phyloP scores from a whole-genome alignment of 2,113 vertebrate genomes.

The Miniopterus natalensis region DNA sequence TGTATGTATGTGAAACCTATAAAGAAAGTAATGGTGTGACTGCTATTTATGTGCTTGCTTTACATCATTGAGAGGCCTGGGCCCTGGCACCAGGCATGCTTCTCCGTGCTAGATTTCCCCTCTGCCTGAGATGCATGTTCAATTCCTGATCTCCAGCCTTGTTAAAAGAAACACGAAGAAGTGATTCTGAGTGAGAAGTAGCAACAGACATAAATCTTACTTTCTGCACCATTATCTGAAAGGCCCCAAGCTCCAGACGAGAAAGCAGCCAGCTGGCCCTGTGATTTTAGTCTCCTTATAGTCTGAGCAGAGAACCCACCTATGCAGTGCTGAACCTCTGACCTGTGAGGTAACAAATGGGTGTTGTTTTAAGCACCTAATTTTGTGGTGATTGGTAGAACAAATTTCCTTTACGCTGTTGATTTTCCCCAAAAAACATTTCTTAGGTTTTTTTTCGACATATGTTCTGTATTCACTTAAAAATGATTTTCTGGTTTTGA shows the following conservation, averaged over 20 bases:
- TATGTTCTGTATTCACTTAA: not conserved
- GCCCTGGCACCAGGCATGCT: not conserved
- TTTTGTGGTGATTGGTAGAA: not conserved
- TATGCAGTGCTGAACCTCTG: not conserved
- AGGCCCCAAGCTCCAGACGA: not conserved
- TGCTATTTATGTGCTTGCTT: fast-evolving
- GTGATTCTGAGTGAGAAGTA: not conserved
- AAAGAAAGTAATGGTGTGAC: not conserved
- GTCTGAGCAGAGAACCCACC: not conserved
- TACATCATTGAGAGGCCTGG: not conserved
- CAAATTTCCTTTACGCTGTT: not conserved
- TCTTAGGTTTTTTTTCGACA: not conserved
- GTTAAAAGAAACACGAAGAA: not conserved
- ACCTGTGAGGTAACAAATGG: not conserved
- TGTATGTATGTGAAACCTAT: not conserved
- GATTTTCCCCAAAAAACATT: not conserved
- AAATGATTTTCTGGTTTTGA: not conserved
- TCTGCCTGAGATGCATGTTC: not conserved
- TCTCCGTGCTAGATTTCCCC: not conserved
- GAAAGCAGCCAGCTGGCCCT: not conserved
- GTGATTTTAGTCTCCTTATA: not conserved
- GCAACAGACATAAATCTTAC: not conserved
- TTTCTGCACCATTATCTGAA: not conserved
- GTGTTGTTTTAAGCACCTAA: not conserved
- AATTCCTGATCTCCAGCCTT: not conserved